Evolutionary conservation across 1,140 invertebrate species (phyloP), one percentile per base, ranked within the genome.

Genomic region (Polypedilum pembai): DNA sequence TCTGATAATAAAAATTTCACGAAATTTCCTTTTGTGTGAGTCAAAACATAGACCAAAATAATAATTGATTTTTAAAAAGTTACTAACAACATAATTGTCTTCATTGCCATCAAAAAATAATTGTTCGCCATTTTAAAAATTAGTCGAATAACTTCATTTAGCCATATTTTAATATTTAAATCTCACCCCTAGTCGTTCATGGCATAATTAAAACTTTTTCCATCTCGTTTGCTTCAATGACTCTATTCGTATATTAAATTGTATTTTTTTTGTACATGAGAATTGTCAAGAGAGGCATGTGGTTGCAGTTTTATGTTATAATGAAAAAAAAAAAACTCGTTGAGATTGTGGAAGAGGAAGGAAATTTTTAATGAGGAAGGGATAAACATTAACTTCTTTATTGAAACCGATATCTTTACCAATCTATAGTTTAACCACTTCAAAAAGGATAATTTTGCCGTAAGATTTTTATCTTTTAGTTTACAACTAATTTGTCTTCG

Each of bases 131-230:
- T 56, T 56, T 56, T 56, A 12, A 56, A 56, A 56, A 56, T 33
- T 33, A 3, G 1, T 5, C 1, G 5, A 12, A 56, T n/a, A 56
- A 15, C 12, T 56, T 8, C n/a, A 56, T 56, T 15, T 56, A 56
- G 45, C 45, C 45, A 56, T 56, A 56, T 56, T 56, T 56, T 56
- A 56, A 56, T 56, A 56, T 56, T 56, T 56, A 56, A 56, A 56
- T 33, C 24, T 33, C 5, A 3, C 24, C 24, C 24, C 24, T 33
- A 33, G 5, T 33, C 24, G 24, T 33, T 1, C 24, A 33, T 33
- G 5, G 24, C 24, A 33, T 33, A 33, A 33, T 33, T 33, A 33
- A 33, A 33, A 33, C 24, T 33, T 33, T 33, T 33, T 33, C 24
- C 24, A 33, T 33, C 24, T 33, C 24, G 24, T 33, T 33, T 56